Evolutionary conservation across 2,888 invertebrate genomes (phyloP), one percentile per base, ranked within the genome.

Genomic region (Synergus gifuensis): DNA sequence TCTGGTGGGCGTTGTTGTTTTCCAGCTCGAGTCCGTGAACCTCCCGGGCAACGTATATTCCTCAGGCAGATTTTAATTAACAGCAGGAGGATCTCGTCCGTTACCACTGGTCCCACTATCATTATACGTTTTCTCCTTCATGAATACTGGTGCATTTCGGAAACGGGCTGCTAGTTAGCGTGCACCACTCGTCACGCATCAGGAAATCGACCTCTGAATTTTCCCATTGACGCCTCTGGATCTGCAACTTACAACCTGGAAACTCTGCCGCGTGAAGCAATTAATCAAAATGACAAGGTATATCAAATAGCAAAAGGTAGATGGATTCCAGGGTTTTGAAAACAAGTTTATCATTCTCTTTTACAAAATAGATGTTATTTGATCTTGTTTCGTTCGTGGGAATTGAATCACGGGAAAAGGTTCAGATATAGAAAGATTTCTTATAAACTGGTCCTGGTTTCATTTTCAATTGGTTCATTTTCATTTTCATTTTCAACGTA

Each of bases 51-150:
- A 78, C 77, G 79, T 79, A 83, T 79, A 62, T 89, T 89, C 89
- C 84, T 81, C 80, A 82, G 85, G 85, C 87, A 87, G 88, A 90
- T 91, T 92, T 92, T 91, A 92, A 91, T 92, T 91, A 91, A 89
- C 89, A 85, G 83, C 88, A 82, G 88, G 87, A 86, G 86, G 85
- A 86, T 86, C 86, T 84, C 85, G 85, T 81, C 87, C 87, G 86
- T 88, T 87, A 86, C 85, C 86, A 82, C 83, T 85, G 80, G 83
- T 86, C 83, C 82, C 86, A 87, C 88, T 87, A 86, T 88, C 86
- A 88, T 90, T 89, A 89, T 85, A 85, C 78, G 79, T 66, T 76
- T 79, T 81, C 76, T 80, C 76, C 76, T 81, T 81, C 80, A 78
- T 76, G 77, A 78, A 79, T 84, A 81, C 78, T 66, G 77, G 78